Percentiles rank a stretch among this genome's conserved stretches.
These are phyloP conservation scores for Anarhynchus alexandrinus DNA, from an alignment of 2,113 vertebrate genomes.

Conservation along the genomic window DNA sequence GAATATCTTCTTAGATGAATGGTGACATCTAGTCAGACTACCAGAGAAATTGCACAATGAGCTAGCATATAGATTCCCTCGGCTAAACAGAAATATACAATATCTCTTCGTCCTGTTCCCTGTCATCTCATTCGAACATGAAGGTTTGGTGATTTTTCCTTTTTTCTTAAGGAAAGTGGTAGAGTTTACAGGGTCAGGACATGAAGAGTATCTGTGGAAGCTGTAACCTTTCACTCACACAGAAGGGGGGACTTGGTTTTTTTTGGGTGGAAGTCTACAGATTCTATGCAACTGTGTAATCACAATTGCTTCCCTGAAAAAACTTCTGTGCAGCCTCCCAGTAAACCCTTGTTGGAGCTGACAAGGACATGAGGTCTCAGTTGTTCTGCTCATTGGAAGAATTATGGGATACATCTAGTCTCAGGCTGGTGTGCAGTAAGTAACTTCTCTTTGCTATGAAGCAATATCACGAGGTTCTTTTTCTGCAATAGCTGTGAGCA, in stretches of 20 bases:
- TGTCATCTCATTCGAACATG: not conserved
- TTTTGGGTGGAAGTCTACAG: not conserved
- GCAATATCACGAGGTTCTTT: fast-evolving
- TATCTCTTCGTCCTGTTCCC: not conserved
- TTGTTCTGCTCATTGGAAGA: not conserved
- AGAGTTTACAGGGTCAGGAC: not conserved
- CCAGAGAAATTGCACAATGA: not conserved
- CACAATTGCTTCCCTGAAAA: not conserved
- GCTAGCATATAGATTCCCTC: not conserved
- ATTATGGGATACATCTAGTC: not conserved
- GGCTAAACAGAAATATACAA: not conserved
- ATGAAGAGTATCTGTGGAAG: not conserved
- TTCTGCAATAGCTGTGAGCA: not conserved
- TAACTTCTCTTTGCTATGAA: not conserved
- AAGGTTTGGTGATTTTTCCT: not conserved
- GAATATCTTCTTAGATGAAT: not conserved
- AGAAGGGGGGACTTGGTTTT: not conserved
- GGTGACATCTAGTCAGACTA: not conserved
- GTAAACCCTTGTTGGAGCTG: not conserved
- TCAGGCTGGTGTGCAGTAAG: not conserved
- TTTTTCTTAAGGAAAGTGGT: not conserved
- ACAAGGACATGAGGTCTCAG: not conserved
- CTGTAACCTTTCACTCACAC: not conserved
- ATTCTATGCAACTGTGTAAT: not conserved
- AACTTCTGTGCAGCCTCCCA: not conserved